Evolutionary conservation across 2,113 vertebrate species (phyloP).

Genomic region (Calidris pygmaea): DNA sequence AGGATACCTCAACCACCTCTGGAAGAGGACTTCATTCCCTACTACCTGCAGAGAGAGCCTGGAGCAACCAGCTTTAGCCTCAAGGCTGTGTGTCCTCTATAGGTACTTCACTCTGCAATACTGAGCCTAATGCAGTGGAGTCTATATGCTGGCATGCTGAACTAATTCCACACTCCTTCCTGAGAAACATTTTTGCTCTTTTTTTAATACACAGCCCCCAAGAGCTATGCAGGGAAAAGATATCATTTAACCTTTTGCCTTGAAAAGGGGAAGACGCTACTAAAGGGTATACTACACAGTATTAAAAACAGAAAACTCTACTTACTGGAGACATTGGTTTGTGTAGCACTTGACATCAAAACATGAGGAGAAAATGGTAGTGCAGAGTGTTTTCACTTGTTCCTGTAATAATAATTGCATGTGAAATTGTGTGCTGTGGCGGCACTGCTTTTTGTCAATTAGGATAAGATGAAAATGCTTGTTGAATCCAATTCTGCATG

Average conservation of each 20-base stretch:
- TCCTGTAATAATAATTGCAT: neutral
- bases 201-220: neutral
- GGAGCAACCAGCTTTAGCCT: neutral
- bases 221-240: neutral
- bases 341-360: neutral
- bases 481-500: neutral
- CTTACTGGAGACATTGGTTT: neutral
- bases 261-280: neutral
- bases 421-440: neutral
- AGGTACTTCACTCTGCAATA: accelerated
- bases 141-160: neutral
- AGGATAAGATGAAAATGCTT: constrained; percentile 15
- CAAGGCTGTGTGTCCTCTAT: neutral
- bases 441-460: constrained; percentile 8
- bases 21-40: neutral
- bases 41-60: neutral
- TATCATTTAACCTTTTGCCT: neutral
- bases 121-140: neutral
- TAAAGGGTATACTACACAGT: neutral
- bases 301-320: neutral
- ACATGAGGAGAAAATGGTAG: neutral
- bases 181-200: neutral
- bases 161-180: neutral
- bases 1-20: neutral
- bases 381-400: neutral